Percentiles rank a stretch among this genome's conserved stretches.
These are phyloP conservation scores for Drosophila lacicola DNA, from an alignment of 2,888 invertebrate species.

Conservation along the genomic window DNA sequence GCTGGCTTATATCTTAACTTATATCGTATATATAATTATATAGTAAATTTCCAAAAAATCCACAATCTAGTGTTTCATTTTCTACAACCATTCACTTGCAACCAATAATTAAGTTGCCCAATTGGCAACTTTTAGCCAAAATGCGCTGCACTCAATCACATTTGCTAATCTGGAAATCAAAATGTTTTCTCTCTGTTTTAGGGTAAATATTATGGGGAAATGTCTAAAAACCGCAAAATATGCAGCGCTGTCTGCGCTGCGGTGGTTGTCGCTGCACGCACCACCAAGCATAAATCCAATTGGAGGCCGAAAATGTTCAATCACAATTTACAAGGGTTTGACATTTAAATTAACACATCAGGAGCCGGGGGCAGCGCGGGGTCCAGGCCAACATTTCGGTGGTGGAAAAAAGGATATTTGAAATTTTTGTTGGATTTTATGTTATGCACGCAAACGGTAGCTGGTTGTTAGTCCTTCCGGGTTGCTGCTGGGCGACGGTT, in stretches of 20 bases:
- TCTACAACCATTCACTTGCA: not conserved
- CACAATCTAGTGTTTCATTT: not conserved
- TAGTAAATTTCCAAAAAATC: not conserved
- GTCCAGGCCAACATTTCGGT: slow-evolving; percentile 8
- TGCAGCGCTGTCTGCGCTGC: slow-evolving; percentile 45
- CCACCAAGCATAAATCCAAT: slow-evolving; percentile 69
- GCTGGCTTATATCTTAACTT: no score
- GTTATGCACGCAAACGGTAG: slow-evolving; percentile 6
- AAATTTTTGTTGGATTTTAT: slow-evolving; percentile 7
- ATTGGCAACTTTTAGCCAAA: not conserved
- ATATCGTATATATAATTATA: no score
- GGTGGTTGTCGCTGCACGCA: slow-evolving; percentile 65
- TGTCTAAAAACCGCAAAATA: slow-evolving; percentile 58
- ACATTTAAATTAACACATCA: slow-evolving; percentile 63
- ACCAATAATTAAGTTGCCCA: not conserved
- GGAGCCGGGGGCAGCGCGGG: slow-evolving; percentile 2
- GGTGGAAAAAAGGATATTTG: slow-evolving; percentile 34
- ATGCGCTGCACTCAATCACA: slow-evolving; percentile 14
- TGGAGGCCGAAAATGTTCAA: slow-evolving; percentile 50
- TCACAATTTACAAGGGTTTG: slow-evolving; percentile 50
- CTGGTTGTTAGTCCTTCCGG: slow-evolving; percentile 52
- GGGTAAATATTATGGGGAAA: slow-evolving; percentile 24
- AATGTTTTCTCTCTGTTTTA: slow-evolving; percentile 15
- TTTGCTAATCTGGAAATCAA: slow-evolving; percentile 13
- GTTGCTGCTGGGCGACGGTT: slow-evolving; percentile 33